Evolutionary conservation across 2,797 vertebrate species (phyloP).

Genomic region (Diglossa cyanea): DNA sequence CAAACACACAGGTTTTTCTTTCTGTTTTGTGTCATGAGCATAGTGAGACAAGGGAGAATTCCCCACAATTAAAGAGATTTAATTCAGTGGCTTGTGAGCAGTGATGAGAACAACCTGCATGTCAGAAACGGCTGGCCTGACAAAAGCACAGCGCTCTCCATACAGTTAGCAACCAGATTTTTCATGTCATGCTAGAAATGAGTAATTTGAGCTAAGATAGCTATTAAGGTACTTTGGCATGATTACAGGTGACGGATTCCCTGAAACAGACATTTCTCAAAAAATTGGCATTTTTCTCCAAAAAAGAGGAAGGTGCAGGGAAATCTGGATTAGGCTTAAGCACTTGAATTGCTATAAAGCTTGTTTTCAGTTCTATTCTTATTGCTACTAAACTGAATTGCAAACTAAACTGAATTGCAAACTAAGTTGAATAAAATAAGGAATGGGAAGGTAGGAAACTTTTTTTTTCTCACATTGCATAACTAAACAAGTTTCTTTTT

Average conservation of each 20-base stretch:
- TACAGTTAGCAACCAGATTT: neutral
- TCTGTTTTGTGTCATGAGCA: neutral
- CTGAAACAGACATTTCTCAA: neutral
- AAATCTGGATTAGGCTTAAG: neutral
- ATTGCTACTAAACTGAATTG: neutral
- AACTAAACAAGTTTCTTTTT: neutral
- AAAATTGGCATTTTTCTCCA: neutral
- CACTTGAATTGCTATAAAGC: neutral
- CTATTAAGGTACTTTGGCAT: neutral
- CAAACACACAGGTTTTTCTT: neutral
- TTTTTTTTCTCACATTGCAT: neutral
- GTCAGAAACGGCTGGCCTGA: neutral
- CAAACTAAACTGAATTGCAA: neutral
- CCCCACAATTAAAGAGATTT: neutral
- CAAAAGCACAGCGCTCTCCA: neutral
- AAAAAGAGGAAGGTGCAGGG: neutral
- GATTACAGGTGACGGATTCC: neutral
- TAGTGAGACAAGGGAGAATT: neutral
- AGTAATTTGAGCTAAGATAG: neutral
- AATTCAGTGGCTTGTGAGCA: accelerated
- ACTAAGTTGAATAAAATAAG: neutral
- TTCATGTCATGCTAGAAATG: neutral
- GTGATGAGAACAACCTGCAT: neutral
- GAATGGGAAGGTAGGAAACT: neutral
- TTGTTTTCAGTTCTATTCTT: neutral